Percentiles rank a stretch among this genome's conserved stretches.
These are phyloP conservation scores for Latheticus oryzae DNA, from an alignment of 2,888 invertebrate species.

Conservation along the genomic window DNA sequence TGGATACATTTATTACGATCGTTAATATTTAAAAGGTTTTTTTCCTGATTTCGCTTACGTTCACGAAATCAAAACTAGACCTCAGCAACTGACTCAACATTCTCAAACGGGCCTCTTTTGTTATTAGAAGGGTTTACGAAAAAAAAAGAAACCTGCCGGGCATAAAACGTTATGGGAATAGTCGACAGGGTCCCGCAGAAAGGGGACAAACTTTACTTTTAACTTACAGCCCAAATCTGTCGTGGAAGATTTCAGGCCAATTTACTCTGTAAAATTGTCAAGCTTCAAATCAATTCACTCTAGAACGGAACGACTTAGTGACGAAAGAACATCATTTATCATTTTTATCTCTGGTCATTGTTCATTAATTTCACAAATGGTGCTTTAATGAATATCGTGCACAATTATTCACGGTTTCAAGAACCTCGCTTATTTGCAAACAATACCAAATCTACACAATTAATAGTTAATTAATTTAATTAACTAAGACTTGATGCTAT, in stretches of 20 bases:
- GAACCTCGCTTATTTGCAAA: slow-evolving; percentile 7
- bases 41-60: neutral
- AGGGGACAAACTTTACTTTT: slow-evolving; percentile 27
- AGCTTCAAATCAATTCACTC: slow-evolving; percentile 15
- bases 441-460: neutral
- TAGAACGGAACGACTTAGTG: neutral
- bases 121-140: slow-evolving; percentile 37
- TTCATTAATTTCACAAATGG: no score
- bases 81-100: slow-evolving; percentile 18
- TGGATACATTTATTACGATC: slow-evolving; percentile 38
- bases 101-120: slow-evolving; percentile 40
- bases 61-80: slow-evolving; percentile 42
- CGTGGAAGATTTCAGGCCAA: slow-evolving; percentile 3
- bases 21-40: slow-evolving; percentile 33
- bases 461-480: slow-evolving; percentile 4
- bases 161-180: slow-evolving; percentile 41
- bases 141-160: slow-evolving; percentile 36
- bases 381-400: no score
- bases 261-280: slow-evolving; percentile 10
- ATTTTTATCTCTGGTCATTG: neutral
- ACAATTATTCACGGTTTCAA: neutral
- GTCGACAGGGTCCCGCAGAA: slow-evolving; percentile 28
- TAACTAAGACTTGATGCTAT: neutral
- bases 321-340: slow-evolving; percentile 2
- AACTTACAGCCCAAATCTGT: slow-evolving; percentile 6